Base-by-base conservation (phyloP, 2,888 invertebrate species). In the Lycophotia porphyrea region DNA sequence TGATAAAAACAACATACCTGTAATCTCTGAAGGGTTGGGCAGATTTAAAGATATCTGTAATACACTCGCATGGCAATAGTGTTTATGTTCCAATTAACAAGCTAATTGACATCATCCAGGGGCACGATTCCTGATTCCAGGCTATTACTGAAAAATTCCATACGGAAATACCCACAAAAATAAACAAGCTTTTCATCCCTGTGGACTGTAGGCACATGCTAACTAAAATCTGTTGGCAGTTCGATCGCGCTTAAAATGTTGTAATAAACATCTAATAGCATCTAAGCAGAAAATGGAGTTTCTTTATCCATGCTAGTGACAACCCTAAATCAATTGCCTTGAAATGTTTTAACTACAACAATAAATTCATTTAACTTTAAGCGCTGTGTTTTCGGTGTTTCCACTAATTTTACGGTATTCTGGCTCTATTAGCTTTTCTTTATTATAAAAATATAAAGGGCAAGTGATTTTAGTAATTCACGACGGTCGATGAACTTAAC, bases 291-390 rank as follows among this genome's bases (percentile, higher is more conserved):
- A 27, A 52, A 42, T 31, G 0, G 1, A 11, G 1, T 11, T 36
- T 34, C 7, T 47, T 49, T 0, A n/a, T 1, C 4, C 4, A 39
- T 24, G 21, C 3, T 71, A 31, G 27, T 42, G 58, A 21, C 72
- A 85, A 76, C 84, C 84, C 84, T 85, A 72, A 61, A 36, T 47
- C n/a, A 13, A 13, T 52, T 47, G 49, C 86, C 84, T 81, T 81
- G 79, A 86, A 76, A 76, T 72, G 61, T 58, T 84, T 61, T 18
- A 66, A 65, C 63, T 71, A n/a, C 71, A 82, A 72, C 76, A 79
- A 80, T 68, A 74, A 64, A 81, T 81, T 78, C 18, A 64, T 76
- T 82, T 47, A 78, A 73, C 52, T 67, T 31, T 42, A 49, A 34
- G n/a, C 49, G 42, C 36, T 31, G 68, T 67, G 78, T 83, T 78